Percentiles rank a stretch among this genome's conserved stretches.
Conservation (phyloP, 2,797 vertebrate genomes). For the Iguana delicatissima region DNA sequence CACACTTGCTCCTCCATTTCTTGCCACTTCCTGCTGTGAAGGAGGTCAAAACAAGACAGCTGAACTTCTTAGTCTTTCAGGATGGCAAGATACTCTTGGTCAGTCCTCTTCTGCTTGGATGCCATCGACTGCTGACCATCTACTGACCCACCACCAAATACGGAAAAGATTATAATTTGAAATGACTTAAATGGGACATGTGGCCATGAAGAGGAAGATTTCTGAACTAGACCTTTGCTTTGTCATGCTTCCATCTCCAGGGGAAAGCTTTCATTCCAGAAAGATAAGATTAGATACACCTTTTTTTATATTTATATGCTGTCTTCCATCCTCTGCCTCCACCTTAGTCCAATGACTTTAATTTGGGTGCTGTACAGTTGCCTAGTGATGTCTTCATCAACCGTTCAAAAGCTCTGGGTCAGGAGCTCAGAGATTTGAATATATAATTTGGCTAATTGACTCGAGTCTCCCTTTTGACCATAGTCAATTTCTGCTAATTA, state of each 20-base stretch:
- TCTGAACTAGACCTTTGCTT: slow-evolving; percentile 16
- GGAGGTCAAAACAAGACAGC: not conserved
- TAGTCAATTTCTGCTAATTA: slow-evolving; percentile 78
- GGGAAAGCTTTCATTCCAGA: slow-evolving; percentile 38
- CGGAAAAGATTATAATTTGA: not conserved
- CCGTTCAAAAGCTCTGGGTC: slow-evolving; percentile 69
- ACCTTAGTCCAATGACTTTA: slow-evolving; percentile 52
- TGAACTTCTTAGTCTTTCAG: not conserved
- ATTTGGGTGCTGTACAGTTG: slow-evolving; percentile 41
- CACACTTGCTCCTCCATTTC: not conserved
- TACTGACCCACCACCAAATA: slow-evolving; percentile 12
- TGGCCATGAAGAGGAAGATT: not conserved
- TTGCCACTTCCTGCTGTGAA: not conserved
- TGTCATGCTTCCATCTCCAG: slow-evolving; percentile 52
- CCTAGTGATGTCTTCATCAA: slow-evolving; percentile 75
- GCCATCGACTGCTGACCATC: not conserved
- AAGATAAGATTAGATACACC: slow-evolving; percentile 65
- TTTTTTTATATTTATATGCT: not conserved
- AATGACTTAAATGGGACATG: not conserved
- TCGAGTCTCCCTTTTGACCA: slow-evolving; percentile 75
- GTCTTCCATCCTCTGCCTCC: not conserved
- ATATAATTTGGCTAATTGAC: slow-evolving; percentile 71
- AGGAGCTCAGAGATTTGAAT: slow-evolving; percentile 77
- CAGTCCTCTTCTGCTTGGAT: not conserved
- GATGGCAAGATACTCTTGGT: not conserved